Evolutionary conservation across 2,888 invertebrate genomes (phyloP).

Genomic region (Smittia aterrima): DNA sequence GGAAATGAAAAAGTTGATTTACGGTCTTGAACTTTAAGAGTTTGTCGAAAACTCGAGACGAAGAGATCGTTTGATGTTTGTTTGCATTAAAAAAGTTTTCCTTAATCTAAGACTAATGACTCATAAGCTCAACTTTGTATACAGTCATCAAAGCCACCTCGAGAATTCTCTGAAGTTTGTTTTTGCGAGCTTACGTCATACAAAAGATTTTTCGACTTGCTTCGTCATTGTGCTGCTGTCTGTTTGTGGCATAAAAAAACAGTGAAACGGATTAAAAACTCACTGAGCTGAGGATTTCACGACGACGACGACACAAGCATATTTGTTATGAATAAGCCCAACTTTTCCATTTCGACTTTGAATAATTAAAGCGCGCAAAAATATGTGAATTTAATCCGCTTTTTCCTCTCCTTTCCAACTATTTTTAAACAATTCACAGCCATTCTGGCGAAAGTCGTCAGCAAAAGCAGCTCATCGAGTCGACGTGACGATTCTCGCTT

Average conservation of each 20-base stretch:
- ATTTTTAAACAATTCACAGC: slow-evolving; percentile 61
- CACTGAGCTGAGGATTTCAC: not conserved
- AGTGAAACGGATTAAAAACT: slow-evolving; percentile 10
- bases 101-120: too few relatives aligned
- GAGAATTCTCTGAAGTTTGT: too few relatives aligned
- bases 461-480: slow-evolving; percentile 47
- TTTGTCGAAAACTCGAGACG: too few relatives aligned
- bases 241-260: slow-evolving; percentile 10
- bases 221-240: not conserved
- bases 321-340: slow-evolving; percentile 5
- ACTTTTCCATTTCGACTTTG: slow-evolving; percentile 31
- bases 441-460: slow-evolving; percentile 85
- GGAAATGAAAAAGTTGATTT: not conserved
- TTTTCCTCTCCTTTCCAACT: slow-evolving; percentile 24
- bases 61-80: too few relatives aligned
- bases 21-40: too few relatives aligned
- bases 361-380: slow-evolving; percentile 32
- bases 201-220: not conserved
- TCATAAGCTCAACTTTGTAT: too few relatives aligned
- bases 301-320: not conserved
- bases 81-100: too few relatives aligned
- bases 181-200: too few relatives aligned
- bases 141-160: too few relatives aligned
- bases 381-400: slow-evolving; percentile 36
- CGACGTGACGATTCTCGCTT: slow-evolving; percentile 65